Percentiles rank a stretch among this genome's conserved stretches.
phyloP scores from a whole-genome alignment of 2,888 invertebrate species.

The Gnatocerus cornutus region DNA sequence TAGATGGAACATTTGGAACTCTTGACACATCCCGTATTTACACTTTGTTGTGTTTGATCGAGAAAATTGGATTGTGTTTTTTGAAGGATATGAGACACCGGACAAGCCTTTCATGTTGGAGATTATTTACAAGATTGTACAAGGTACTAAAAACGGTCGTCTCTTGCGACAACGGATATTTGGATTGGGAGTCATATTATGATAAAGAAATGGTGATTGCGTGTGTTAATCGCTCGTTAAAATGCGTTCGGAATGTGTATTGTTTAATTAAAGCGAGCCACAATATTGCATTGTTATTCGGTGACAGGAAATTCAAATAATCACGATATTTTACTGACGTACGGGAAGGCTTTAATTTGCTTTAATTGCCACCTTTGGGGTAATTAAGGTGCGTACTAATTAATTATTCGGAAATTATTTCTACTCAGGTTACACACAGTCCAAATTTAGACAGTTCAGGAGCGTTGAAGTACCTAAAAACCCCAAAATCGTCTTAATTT shows the following conservation, averaged over 20 bases:
- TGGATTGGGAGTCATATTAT: background rate
- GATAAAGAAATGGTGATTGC: slow-evolving; percentile 1
- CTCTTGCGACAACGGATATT: background rate
- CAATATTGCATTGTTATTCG: slow-evolving; percentile 11
- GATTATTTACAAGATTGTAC: slow-evolving; percentile 11
- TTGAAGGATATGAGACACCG: background rate
- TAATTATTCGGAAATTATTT: too few relatives aligned
- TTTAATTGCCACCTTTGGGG: background rate
- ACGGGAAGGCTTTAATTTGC: background rate
- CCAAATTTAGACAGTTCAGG: too few relatives aligned
- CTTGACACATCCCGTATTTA: slow-evolving; percentile 10
- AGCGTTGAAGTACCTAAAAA: too few relatives aligned
- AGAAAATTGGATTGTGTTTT: slow-evolving; percentile 25
- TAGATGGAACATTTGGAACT: slow-evolving; percentile 6
- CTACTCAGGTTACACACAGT: too few relatives aligned
- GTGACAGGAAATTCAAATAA: slow-evolving; percentile 10
- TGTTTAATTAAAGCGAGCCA: slow-evolving; percentile 8
- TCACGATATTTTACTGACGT: background rate
- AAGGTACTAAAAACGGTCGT: background rate
- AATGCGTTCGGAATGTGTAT: slow-evolving; percentile 6
- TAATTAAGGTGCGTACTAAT: background rate
- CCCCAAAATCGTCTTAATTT: too few relatives aligned
- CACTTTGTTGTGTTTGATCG: slow-evolving; percentile 30
- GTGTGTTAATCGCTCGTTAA: background rate
- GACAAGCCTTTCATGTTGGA: background rate